phyloP scores from a whole-genome alignment of 2,888 invertebrate species.

The Liposcelis brunnea region DNA sequence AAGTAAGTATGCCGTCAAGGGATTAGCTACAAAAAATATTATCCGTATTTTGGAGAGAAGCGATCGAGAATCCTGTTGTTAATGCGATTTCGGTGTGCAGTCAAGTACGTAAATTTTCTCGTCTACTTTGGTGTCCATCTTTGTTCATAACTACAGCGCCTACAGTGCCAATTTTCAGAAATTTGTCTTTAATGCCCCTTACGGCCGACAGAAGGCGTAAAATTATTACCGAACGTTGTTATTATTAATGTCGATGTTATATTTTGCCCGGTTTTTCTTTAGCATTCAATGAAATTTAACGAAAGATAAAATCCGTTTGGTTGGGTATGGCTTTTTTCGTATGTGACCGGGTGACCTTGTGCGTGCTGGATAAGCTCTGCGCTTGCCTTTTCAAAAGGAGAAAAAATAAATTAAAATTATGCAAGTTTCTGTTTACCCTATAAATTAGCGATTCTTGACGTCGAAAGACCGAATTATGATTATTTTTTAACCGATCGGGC shows the following conservation, averaged over 20 bases:
- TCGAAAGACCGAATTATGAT: no score
- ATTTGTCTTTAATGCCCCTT: conserved; percentile 50
- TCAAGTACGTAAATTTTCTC: neutral
- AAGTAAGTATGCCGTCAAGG: no score
- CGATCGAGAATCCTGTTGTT: no score
- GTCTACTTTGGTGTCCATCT: conserved; percentile 1
- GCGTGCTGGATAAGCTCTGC: neutral
- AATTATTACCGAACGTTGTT: conserved; percentile 20
- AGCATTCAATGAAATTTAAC: neutral
- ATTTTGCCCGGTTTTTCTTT: neutral
- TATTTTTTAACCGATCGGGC: no score
- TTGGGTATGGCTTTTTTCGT: neutral
- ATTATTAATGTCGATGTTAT: conserved; percentile 17
- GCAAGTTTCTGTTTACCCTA: no score
- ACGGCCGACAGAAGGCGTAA: conserved; percentile 23
- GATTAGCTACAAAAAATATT: no score
- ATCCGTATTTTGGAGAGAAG: no score
- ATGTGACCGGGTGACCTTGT: conserved; percentile 1
- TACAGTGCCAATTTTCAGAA: conserved; percentile 47
- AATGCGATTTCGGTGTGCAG: no score
- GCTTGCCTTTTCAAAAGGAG: neutral
- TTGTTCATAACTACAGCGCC: conserved; percentile 41
- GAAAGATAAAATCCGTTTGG: neutral
- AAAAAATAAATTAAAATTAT: no score
- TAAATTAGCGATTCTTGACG: no score